These are phyloP conservation scores for Eolophus roseicapilla DNA, from an alignment of 2,113 vertebrate species.

Conservation along the genomic window DNA sequence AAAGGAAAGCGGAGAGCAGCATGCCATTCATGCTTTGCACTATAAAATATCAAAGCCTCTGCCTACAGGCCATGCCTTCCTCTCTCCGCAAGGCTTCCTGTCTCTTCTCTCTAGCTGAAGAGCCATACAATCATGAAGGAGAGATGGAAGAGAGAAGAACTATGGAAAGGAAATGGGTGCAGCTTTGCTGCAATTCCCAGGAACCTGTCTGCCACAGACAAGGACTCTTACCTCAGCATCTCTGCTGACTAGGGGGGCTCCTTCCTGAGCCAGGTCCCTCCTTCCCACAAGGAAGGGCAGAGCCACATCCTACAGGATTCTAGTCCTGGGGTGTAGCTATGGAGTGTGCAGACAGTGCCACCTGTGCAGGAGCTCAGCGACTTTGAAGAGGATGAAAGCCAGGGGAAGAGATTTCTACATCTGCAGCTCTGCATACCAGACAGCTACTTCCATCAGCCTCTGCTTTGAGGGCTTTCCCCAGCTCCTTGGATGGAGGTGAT, in stretches of 20 bases:
- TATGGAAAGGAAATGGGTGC: fast-evolving
- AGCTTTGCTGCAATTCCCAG: not conserved
- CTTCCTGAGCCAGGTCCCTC: not conserved
- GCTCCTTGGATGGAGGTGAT: not conserved
- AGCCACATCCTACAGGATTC: not conserved
- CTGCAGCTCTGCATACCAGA: not conserved
- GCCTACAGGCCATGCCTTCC: not conserved
- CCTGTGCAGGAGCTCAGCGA: not conserved
- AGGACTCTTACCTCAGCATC: not conserved
- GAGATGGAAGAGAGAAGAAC: not conserved
- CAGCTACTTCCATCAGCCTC: not conserved
- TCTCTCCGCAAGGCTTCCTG: not conserved
- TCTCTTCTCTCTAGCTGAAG: not conserved
- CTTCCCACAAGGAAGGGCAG: not conserved
- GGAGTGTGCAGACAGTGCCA: not conserved
- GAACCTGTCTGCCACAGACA: not conserved
- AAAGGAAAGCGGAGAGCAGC: not conserved
- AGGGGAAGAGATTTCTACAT: not conserved
- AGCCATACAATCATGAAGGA: not conserved
- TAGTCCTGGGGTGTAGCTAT: not conserved
- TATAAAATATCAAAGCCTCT: not conserved
- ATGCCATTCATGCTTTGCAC: fast-evolving
- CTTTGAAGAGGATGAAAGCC: not conserved
- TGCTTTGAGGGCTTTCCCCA: not conserved
- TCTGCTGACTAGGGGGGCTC: not conserved